Base-by-base conservation (phyloP, 2,797 vertebrate species). In the Xenentodon cancila region DNA sequence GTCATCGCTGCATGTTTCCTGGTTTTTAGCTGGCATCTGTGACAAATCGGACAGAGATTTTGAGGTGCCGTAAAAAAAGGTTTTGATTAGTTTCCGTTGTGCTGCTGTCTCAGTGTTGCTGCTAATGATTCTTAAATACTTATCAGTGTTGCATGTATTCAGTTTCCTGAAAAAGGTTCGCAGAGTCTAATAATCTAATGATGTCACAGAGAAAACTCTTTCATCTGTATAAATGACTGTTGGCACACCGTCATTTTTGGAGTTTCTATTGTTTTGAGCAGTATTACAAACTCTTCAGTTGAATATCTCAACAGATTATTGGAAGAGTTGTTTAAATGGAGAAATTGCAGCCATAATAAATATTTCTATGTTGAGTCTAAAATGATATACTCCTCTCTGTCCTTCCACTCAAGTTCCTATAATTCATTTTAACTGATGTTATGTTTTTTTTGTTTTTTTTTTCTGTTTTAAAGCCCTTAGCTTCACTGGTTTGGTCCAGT, bases 1-100 rank as follows among this genome's bases (percentile, higher is more conserved):
- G 89, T 92, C 92, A 91, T 84, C 75, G 89, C 91, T 86, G 94
- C 93, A 94, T 93, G 95, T 92, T 95, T 93, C 88, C 90, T 89
- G 81, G 77, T 71, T 70, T 77, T 82, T 64, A 30, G 52, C 61
- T 53, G 58, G 85, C 90, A 81, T 82, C 83, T 77, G 73, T 92
- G 91, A 88, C 70, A 49, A 84, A 87, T 79, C 74, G 1, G 1
- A 15, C 0, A 4, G 9, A 25, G 62, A 70, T 85, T 82, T 68
- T 1, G 82, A 88, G 86, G 59, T 78, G 78, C 71, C 82, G 15
- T 79, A 83, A 53, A 83, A 68, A 75, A 30, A 8, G 30, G 30
- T 30, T 87, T 79, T 87, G 54, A 61, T 20, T 62, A 40, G 53
- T 58, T 70, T 70, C 45, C 55, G 64, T 78, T 70, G 68, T 85